phyloP scores from a whole-genome alignment of 2,113 vertebrate species.

The Melanocharis versteri region DNA sequence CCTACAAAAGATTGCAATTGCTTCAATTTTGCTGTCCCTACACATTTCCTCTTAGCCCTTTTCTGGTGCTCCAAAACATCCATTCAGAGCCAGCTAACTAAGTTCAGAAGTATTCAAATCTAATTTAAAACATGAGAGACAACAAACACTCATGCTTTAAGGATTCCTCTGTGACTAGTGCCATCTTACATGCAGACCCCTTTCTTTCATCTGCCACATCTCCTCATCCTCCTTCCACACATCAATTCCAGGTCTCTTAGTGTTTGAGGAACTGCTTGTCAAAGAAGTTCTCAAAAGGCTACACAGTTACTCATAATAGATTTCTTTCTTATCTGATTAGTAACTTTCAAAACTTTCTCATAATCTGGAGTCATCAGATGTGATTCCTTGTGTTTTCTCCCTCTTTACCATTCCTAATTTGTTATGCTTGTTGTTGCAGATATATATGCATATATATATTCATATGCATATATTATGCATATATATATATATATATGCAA shows the following conservation, averaged over 20 bases:
- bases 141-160: background rate
- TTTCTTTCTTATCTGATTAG: background rate
- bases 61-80: background rate
- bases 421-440: background rate
- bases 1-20: background rate
- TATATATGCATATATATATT: no score
- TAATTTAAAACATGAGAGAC: background rate
- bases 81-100: background rate
- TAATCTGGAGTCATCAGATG: background rate
- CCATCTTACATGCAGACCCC: no score
- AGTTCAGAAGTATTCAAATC: background rate
- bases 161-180: background rate
- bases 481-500: background rate
- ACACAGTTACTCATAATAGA: background rate
- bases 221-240: background rate
- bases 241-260: background rate
- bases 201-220: background rate
- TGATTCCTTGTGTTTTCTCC: background rate
- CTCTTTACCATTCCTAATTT: background rate
- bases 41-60: background rate
- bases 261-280: background rate
- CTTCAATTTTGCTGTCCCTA: background rate
- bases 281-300: background rate
- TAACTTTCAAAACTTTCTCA: background rate
- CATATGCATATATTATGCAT: no score